phyloP scores from a whole-genome alignment of 2,113 vertebrate species.

The Coptodon rendalli region DNA sequence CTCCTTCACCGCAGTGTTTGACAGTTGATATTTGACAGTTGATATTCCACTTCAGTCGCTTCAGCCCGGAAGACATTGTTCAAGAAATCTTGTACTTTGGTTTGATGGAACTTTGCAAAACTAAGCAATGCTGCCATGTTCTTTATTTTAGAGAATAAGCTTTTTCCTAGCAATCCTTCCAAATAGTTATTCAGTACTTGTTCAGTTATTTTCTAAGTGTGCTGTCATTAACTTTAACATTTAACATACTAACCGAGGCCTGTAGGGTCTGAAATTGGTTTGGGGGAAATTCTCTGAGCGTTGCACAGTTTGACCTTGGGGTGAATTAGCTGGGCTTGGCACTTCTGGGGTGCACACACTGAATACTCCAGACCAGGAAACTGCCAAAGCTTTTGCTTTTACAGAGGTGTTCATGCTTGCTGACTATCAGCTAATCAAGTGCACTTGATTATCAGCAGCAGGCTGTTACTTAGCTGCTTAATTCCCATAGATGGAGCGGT shows the following conservation, averaged over 20 bases:
- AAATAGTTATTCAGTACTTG: not conserved
- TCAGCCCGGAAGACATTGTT: not conserved
- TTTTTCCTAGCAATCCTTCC: not conserved
- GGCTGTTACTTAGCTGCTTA: not conserved
- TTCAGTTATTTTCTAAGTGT: not conserved
- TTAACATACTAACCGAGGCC: not conserved
- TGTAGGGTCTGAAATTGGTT: not conserved
- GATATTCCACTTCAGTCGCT: not conserved
- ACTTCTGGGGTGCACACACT: not conserved
- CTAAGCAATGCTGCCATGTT: not conserved
- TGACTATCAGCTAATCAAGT: not conserved
- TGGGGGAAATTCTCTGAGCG: not conserved
- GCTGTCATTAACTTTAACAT: not conserved
- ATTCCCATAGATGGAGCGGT: not conserved
- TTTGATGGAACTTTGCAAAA: not conserved
- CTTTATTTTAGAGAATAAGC: not conserved
- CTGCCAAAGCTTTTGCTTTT: not conserved
- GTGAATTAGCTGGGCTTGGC: not conserved
- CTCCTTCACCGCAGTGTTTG: not conserved
- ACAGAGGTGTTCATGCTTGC: not conserved
- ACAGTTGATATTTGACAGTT: not conserved
- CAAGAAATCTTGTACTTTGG: not conserved
- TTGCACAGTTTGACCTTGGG: not conserved
- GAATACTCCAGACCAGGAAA: not conserved
- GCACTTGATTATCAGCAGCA: not conserved